phyloP scores from a whole-genome alignment of 1,140 invertebrate species.

The Neocloeon triangulifer region DNA sequence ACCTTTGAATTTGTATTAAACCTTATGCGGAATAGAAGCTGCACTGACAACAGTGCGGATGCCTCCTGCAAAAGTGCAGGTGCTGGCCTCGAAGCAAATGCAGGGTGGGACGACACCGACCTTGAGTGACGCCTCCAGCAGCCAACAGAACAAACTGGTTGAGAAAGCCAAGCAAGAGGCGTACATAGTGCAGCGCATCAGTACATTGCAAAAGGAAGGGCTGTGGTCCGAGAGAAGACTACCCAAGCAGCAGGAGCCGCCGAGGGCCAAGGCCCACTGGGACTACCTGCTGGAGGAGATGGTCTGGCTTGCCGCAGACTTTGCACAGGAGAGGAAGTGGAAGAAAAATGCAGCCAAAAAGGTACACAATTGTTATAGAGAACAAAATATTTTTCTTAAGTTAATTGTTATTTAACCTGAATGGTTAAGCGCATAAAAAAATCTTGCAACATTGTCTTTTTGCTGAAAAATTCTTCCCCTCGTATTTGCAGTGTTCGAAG shows the following conservation, averaged over 20 bases:
- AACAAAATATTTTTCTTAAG: background rate
- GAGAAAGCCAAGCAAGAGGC: constrained; percentile 86
- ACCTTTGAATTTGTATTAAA: too few relatives aligned
- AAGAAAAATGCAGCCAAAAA: constrained; percentile 90
- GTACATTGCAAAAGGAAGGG: constrained; percentile 69
- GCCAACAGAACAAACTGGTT: too few relatives aligned
- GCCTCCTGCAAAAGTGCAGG: too few relatives aligned
- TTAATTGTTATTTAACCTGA: too few relatives aligned
- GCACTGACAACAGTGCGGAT: too few relatives aligned
- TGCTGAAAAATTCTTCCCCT: constrained; percentile 3
- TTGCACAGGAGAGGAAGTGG: constrained; percentile 93
- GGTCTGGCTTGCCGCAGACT: constrained; percentile 93
- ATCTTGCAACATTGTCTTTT: background rate
- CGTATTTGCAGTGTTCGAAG: constrained; percentile 32
- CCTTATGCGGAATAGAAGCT: too few relatives aligned
- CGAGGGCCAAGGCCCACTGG: constrained; percentile 86
- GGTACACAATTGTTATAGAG: constrained; percentile 17
- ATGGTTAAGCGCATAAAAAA: too few relatives aligned
- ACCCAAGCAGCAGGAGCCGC: constrained; percentile 79
- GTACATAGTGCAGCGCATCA: constrained; percentile 75
- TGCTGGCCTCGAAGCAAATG: too few relatives aligned
- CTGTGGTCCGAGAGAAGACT: constrained; percentile 80
- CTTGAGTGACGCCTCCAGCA: too few relatives aligned
- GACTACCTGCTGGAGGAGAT: constrained; percentile 97
- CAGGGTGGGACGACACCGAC: too few relatives aligned